Conservation (phyloP, 2,797 vertebrate species). For the Zenarchopterus dispar region DNA sequence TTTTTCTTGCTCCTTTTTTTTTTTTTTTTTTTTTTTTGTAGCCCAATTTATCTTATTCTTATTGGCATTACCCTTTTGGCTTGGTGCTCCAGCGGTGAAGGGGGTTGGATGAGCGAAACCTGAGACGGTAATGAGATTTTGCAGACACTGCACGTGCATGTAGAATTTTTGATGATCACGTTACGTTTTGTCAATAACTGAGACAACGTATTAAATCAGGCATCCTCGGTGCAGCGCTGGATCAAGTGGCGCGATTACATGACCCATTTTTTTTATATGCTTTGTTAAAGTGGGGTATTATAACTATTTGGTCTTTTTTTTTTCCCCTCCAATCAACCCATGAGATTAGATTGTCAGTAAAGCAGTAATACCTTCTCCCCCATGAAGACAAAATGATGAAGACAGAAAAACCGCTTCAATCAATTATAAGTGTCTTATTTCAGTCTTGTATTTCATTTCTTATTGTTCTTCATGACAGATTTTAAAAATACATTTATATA, state of each 20-base stretch:
- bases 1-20: slow-evolving; percentile 1
- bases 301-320: slow-evolving; percentile 12
- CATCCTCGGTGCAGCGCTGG: slow-evolving; percentile 28
- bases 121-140: slow-evolving; percentile 76
- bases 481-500: too few relatives aligned
- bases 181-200: slow-evolving; percentile 75
- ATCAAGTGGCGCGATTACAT: slow-evolving; percentile 54
- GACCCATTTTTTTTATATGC: slow-evolving; percentile 58
- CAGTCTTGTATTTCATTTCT: too few relatives aligned
- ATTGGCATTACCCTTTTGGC: slow-evolving; percentile 73
- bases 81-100: slow-evolving; percentile 39
- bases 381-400: slow-evolving; percentile 9
- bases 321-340: slow-evolving; percentile 32
- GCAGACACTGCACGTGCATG: slow-evolving; percentile 70
- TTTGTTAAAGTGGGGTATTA: slow-evolving; percentile 48
- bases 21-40: slow-evolving; percentile 18
- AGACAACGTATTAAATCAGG: slow-evolving; percentile 68
- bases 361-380: slow-evolving; percentile 15
- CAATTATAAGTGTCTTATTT: too few relatives aligned
- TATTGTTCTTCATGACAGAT: too few relatives aligned
- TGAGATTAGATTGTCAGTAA: slow-evolving; percentile 37
- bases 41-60: slow-evolving; percentile 69
- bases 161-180: slow-evolving; percentile 76
- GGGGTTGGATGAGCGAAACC: slow-evolving; percentile 55
- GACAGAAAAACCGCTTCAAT: neutral